phyloP scores from a whole-genome alignment of 2,888 invertebrate genomes.

The Patella caerulea region DNA sequence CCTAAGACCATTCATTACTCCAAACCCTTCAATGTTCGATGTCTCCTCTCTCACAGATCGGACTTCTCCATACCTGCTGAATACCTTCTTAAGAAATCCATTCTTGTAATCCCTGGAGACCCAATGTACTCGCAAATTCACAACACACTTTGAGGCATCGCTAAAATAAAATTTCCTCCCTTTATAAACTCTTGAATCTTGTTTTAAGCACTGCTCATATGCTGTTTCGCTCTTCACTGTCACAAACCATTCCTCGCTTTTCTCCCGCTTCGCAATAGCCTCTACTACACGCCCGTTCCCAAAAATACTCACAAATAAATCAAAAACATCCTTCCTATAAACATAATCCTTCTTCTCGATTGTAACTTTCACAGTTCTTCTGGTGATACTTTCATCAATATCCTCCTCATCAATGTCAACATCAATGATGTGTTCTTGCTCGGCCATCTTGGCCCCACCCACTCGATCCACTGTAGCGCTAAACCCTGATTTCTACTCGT shows the following conservation, averaged over 20 bases:
- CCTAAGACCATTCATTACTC: neutral
- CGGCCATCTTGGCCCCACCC: too few species aligned
- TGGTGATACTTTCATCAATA: neutral
- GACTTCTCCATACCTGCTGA: neutral
- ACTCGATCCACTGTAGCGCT: too few species aligned
- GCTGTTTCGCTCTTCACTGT: neutral
- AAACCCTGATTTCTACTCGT: too few species aligned
- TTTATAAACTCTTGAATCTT: fast-evolving
- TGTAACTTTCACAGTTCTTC: neutral
- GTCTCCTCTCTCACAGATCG: neutral
- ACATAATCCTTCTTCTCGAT: neutral
- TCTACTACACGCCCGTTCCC: neutral
- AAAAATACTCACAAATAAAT: neutral
- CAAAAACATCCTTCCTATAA: too few species aligned
- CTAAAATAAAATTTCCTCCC: neutral
- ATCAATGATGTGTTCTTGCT: too few species aligned
- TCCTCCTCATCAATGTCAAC: neutral
- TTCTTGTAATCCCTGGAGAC: neutral
- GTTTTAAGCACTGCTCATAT: neutral
- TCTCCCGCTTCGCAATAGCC: neutral
- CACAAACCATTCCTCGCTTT: neutral
- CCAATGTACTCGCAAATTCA: neutral
- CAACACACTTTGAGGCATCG: neutral
- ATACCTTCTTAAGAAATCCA: neutral
- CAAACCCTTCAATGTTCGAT: neutral